Base-by-base conservation (phyloP, 2,797 vertebrate genomes). In the Columba guinea region DNA sequence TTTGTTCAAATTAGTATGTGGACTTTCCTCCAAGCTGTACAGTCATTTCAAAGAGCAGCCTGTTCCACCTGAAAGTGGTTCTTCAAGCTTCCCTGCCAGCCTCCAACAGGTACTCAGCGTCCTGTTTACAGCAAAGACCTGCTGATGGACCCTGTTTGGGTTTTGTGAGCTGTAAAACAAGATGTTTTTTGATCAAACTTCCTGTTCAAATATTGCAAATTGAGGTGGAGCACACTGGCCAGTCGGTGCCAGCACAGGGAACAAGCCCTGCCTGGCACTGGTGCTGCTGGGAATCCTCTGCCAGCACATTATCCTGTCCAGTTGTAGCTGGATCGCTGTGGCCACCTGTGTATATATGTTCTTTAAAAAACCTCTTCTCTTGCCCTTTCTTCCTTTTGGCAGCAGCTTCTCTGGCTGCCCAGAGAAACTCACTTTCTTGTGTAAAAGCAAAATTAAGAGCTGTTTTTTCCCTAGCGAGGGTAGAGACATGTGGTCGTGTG, bases 121-220 rank as follows among this genome's bases (percentile, higher is more conserved):
- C 30, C 44, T 78, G 30, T 78, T 88, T 44, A 34, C 22, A 73
- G 80, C 65, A 46, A 20, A 69, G 74, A 67, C 73, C 64, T 77
- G 63, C 74, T 90, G 77, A 76, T 2, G 4, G 60, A 52, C 80
- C 41, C 39, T 48, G 32, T 53, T 69, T 74, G 85, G 67, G 23
- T 68, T 94, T 60, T 75, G 60, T 60, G 75, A 84, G 41, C 71
- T 85, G 65, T 95, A 86, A 91, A 96, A 85, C 53, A 71, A 67
- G 60, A 74, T 78, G 35, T 5, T 62, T 96, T 94, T 78, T 2
- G 7, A 68, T 70, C 74, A 87, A 87, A 65, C 60, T 93, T 89
- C 84, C 81, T 87, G 64, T 74, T 94, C 80, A 79, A 64, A 87
- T 84, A 94, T 27, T 67, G 27, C 69, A 76, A 55, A 63, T 5